Base-by-base conservation (phyloP, 1,140 invertebrate genomes). In the Telenomus remus region DNA sequence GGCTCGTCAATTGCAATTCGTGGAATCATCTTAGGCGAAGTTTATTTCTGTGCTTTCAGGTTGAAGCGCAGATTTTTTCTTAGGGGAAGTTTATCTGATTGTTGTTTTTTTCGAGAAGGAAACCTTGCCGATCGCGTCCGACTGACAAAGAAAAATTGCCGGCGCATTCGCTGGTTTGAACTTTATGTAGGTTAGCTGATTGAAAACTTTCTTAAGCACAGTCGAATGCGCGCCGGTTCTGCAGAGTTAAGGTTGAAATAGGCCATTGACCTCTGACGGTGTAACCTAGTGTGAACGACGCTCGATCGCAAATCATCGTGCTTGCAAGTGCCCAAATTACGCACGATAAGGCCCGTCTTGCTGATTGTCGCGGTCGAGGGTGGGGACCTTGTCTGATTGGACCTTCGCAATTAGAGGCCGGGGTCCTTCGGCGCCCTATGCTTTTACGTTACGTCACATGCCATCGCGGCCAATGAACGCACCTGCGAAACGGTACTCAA, bases 211-310 rank as follows among this genome's bases (percentile, higher is more conserved):
- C 78, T 80, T 78, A 55, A 75, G 78, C 6, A 27, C 74, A 80
- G 75, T 66, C 70, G 64, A 77, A 74, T 70, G 79, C 78, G 76
- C 74, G 76, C 73, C 56, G 68, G 47, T 77, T 27, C 66, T 78
- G 77, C 69, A n/a, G 78, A 75, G 80, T 79, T 82, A 82, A 82
- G 81, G 81, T 82, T 79, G 81, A 81, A 82, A 82, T 80, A 80
- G 81, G 81, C 80, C 81, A 81, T 82, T 82, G 81, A 82, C 81
- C 81, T 82, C 80, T 76, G 66, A 53, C 78, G 66, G 78, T 77
- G 70, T 76, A 71, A 65, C 74, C 77, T 63, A 78, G 76, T 78
- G 76, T 78, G 76, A 78, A 78, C 76, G 76, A 78, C 70, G 76
- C 65, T 78, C 74, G 74, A 74, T 78, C 60, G 70, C 76, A 73